Evolutionary conservation across 2,888 invertebrate species (phyloP).

Genomic region (Formica aserva): DNA sequence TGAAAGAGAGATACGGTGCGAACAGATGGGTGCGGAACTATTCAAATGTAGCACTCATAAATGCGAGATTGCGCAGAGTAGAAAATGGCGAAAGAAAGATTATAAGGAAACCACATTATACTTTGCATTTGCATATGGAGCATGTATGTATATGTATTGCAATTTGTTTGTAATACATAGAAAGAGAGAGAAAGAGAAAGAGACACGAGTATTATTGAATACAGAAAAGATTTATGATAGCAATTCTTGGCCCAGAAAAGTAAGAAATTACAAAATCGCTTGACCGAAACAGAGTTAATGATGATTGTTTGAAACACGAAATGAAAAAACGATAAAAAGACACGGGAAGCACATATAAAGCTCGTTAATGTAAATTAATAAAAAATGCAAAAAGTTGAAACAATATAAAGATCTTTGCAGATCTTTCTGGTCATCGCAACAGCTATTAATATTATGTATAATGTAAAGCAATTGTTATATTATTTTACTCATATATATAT

Average conservation of each 20-base stretch:
- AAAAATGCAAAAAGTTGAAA: background rate
- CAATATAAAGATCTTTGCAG: background rate
- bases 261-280: constrained; percentile 40
- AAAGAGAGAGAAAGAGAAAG: background rate
- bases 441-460: background rate
- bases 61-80: constrained; percentile 18
- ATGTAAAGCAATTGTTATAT: background rate
- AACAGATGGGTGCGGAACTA: background rate
- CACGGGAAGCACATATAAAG: background rate
- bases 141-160: background rate
- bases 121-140: constrained; percentile 27
- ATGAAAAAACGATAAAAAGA: constrained; percentile 33
- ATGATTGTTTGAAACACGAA: background rate
- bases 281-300: constrained; percentile 30
- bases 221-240: constrained; percentile 26
- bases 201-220: constrained; percentile 22
- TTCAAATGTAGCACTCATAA: constrained; percentile 16
- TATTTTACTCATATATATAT: too few species aligned
- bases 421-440: background rate
- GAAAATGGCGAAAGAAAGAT: constrained; percentile 27
- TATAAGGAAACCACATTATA: constrained; percentile 18
- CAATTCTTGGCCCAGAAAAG: constrained; percentile 33
- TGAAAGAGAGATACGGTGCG: background rate
- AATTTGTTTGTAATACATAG: constrained; percentile 12
- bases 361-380: constrained; percentile 1